Evolutionary conservation across 1,140 invertebrate species (phyloP).

Genomic region (Holcopasites calliopsidis): DNA sequence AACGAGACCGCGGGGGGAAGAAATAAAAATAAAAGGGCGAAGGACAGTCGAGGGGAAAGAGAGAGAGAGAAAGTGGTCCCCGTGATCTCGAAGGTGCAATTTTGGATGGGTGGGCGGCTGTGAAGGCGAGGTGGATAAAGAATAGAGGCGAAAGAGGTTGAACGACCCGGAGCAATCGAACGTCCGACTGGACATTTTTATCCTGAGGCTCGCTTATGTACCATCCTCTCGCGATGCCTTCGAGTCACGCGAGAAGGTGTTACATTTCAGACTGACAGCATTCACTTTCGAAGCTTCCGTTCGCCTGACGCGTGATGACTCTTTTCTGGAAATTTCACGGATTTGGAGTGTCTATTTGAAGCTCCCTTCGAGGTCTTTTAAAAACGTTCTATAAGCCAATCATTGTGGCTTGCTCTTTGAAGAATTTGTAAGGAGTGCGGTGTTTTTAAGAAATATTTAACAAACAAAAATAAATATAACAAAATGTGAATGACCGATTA

Average conservation of each 20-base stretch:
- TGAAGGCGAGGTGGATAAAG: slow-evolving; percentile 32
- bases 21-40: background rate
- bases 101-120: slow-evolving; percentile 58
- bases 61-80: slow-evolving; percentile 60
- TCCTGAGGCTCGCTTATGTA: slow-evolving; percentile 11
- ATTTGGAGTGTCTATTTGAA: background rate
- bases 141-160: slow-evolving; percentile 39
- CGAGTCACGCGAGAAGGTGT: slow-evolving; percentile 46
- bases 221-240: slow-evolving; percentile 1
- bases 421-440: no score
- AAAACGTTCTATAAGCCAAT: background rate
- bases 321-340: background rate
- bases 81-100: slow-evolving; percentile 54
- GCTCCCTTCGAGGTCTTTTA: background rate
- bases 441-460: no score
- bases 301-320: background rate
- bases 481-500: no score
- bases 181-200: slow-evolving; percentile 53
- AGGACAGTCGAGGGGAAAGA: slow-evolving; percentile 20
- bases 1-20: background rate
- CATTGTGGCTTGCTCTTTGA: no score
- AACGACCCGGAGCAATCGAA: slow-evolving; percentile 48
- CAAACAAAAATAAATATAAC: no score
- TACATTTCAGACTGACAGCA: slow-evolving; percentile 14
- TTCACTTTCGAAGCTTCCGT: background rate